Evolutionary conservation across 2,113 vertebrate species (phyloP), one percentile per base, ranked within the genome.

Genomic region (Nibea albiflora): DNA sequence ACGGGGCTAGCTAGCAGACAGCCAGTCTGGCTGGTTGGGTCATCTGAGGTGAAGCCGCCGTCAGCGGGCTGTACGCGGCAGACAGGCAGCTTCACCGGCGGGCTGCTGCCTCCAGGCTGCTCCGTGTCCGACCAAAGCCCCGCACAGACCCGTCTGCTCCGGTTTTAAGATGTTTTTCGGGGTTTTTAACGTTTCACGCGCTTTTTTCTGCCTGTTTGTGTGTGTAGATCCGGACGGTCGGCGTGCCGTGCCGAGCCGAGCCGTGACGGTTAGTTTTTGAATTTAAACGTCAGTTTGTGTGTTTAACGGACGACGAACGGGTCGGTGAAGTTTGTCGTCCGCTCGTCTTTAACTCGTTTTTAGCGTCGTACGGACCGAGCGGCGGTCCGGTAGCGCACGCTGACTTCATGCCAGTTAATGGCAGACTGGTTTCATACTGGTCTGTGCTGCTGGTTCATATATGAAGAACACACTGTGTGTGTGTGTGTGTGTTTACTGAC

Each of bases 11-110:
- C 83, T 70, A 80, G 91, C 91, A 89, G 89, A 84, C 91, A 88
- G 83, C 22, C 87, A 42, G 86, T 82, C 84, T 84, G 83, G 80
- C 88, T 79, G 82, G 14, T 14, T 26, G 90, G 91, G 91, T 92
- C 90, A 92, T 88, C 86, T 88, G 90, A 92, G 92, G 92, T 92
- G 88, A 92, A 72, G 87, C 86, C 78, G 61, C 89, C 80, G 86
- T 76, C 85, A 83, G 85, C 86, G 62, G 64, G 72, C 61, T 75
- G 63, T 11, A 42, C 0, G 72, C 77, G 47, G 72, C 81, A 44
- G 49, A 15, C 61, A 8, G 44, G 0, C 69, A 20, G 61, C 39
- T 12, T 8, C 35, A 2, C 0, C 35, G 35, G 35, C 35, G 7
- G 35, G 35, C 35, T 39, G 35, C 35, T 8, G 1, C 35, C 2